A percentile compares a stretch with the other conserved stretches of the same genome.
Evolutionary conservation across 2,113 vertebrate species (phyloP).

Genomic region (Hiodon tergisus): DNA sequence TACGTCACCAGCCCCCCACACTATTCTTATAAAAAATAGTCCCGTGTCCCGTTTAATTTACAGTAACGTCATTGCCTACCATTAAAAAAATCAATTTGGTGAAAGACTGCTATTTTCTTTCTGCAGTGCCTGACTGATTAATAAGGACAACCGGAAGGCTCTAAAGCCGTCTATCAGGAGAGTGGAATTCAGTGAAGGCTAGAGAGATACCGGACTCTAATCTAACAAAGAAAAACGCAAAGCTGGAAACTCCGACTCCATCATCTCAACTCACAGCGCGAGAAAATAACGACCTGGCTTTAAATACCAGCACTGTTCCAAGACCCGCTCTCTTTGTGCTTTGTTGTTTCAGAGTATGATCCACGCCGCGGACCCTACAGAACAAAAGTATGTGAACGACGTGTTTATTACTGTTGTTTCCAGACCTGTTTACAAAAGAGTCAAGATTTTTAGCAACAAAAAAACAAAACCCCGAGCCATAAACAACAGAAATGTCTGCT

Average conservation of each 20-base stretch:
- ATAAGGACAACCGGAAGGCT: background rate
- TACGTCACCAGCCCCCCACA: too few species aligned
- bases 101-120: background rate
- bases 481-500: conserved; percentile 7
- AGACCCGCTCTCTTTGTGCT: conserved; percentile 56
- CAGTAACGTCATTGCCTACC: too few species aligned
- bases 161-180: background rate
- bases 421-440: background rate
- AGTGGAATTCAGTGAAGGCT: conserved; percentile 13
- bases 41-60: too few species aligned
- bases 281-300: conserved; percentile 47
- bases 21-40: too few species aligned
- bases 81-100: too few species aligned
- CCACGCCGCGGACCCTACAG: conserved; percentile 43
- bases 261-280: conserved; percentile 66
- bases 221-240: conserved; percentile 43
- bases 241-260: conserved; percentile 55
- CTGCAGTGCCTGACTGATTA: background rate
- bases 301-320: background rate
- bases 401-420: conserved; percentile 44
- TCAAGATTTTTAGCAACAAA: background rate
- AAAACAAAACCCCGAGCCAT: background rate
- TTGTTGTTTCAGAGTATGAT: conserved; percentile 67
- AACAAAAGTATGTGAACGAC: conserved; percentile 50
- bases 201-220: background rate